Evolutionary conservation across 2,797 vertebrate genomes (phyloP).

Genomic region (Ataeniobius toweri): DNA sequence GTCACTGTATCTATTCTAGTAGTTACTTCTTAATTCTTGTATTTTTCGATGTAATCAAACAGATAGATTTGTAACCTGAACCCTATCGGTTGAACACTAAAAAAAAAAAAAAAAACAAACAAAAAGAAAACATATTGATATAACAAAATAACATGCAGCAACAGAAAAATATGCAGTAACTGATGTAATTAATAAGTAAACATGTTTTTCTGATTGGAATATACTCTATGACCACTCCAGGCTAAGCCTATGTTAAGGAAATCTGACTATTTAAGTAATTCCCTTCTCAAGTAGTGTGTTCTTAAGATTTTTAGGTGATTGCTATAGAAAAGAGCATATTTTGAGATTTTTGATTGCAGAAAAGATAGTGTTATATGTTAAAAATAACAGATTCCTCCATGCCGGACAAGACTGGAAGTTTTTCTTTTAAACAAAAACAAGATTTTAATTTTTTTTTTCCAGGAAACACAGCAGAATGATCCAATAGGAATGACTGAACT

Average conservation of each 20-base stretch:
- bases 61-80: neutral
- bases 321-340: constrained; percentile 20
- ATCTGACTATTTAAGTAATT: neutral
- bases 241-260: constrained; percentile 1
- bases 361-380: constrained; percentile 26
- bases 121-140: neutral
- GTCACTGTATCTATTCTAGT: neutral
- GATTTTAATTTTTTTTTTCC: constrained; percentile 5
- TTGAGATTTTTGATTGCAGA: constrained; percentile 21
- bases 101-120: neutral
- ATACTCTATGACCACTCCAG: neutral
- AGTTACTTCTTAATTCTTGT: neutral
- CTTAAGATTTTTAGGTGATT: constrained; percentile 5
- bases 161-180: neutral
- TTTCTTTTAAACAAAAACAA: constrained; percentile 4
- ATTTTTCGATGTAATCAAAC: neutral
- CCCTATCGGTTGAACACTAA: neutral
- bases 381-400: constrained; percentile 35
- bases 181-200: neutral
- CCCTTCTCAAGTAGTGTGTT: constrained; percentile 21
- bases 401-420: constrained; percentile 41
- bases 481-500: constrained; percentile 45
- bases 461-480: constrained; percentile 23
- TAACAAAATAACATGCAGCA: neutral
- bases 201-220: constrained; percentile 10